Conservation (phyloP, 2,888 invertebrate genomes). For the Meiosimyza platycephala region DNA sequence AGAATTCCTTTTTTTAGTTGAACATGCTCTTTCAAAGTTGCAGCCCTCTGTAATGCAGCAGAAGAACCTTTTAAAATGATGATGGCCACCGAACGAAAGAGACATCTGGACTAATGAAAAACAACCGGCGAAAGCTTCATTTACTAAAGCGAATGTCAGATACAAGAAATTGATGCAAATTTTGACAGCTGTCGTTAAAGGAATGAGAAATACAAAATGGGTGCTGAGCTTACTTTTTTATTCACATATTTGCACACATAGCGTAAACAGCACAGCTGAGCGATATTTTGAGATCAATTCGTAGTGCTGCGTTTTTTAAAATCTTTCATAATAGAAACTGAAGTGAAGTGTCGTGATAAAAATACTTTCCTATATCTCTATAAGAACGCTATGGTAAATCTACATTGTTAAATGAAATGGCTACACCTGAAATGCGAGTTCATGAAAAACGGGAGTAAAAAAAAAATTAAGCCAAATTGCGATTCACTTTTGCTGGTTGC, state of each 20-base stretch:
- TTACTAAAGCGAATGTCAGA: too few relatives aligned
- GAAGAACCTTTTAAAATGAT: background rate
- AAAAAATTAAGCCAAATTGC: background rate
- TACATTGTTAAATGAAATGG: too few relatives aligned
- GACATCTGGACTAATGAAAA: too few relatives aligned
- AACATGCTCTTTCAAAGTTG: background rate
- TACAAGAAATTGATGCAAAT: background rate
- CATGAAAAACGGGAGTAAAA: background rate
- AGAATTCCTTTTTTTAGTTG: background rate
- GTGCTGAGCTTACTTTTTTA: background rate
- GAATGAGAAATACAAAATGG: constrained; percentile 8
- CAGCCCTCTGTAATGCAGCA: background rate
- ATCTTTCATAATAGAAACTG: background rate
- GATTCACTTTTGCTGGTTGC: background rate
- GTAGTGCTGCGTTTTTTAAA: background rate
- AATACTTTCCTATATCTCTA: too few relatives aligned
- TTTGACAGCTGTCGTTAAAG: background rate
- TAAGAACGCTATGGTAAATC: too few relatives aligned
- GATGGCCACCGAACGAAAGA: background rate
- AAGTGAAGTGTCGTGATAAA: too few relatives aligned
- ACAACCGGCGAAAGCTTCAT: too few relatives aligned
- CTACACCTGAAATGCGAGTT: too few relatives aligned
- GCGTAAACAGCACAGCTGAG: constrained; percentile 17
- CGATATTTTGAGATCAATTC: background rate
- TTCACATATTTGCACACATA: background rate